Evolutionary conservation across 2,113 vertebrate species (phyloP), one percentile per base, ranked within the genome.

Genomic region (Hydrochoerus hydrochaeris): DNA sequence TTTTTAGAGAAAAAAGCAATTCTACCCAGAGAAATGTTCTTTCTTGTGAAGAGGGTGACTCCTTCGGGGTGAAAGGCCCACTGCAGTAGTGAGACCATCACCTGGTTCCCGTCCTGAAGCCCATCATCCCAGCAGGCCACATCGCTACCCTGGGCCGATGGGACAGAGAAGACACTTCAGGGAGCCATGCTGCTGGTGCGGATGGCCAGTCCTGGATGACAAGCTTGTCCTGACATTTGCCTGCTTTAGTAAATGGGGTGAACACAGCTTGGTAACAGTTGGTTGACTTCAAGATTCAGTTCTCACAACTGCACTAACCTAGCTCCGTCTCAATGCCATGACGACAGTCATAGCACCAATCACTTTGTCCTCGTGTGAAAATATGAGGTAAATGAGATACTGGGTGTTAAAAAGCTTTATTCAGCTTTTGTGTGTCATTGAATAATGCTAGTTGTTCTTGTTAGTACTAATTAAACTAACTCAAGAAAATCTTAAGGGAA

Each of bases 401-500:
- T 71, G 1, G 4, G 13, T 30, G 12, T 3, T 16, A 19, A 44
- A 73, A 88, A 3, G n/a, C 1, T 65, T 38, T 35, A 58, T 73
- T 63, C 6, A 41, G 28, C 1, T 2, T 54, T 62, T 82, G 49
- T 5, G 10, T 13, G 12, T 46, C n/a, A 44, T 3, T 22, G 19
- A 6, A 22, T 54, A 81, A 26, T 58, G 9, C 19, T 9, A 10
- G 13, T 58, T 75, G 13, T 38, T 81, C 49, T 35, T 89, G 5
- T 38, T 78, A 46, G 0, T 44, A 17, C 49, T 41, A 20, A 1
- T 38, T 8, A 85, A 94, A 80, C 7, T 3, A 90, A 46, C 35
- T 82, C 49, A 91, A 89, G 9, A 93, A 96, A 89, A 58, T 84
- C 73, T 44, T 58, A 94, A 62, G 28, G n/a, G 9, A 95, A 49